Base-by-base conservation (phyloP, 2,113 vertebrate species). In the Callipepla squamata region DNA sequence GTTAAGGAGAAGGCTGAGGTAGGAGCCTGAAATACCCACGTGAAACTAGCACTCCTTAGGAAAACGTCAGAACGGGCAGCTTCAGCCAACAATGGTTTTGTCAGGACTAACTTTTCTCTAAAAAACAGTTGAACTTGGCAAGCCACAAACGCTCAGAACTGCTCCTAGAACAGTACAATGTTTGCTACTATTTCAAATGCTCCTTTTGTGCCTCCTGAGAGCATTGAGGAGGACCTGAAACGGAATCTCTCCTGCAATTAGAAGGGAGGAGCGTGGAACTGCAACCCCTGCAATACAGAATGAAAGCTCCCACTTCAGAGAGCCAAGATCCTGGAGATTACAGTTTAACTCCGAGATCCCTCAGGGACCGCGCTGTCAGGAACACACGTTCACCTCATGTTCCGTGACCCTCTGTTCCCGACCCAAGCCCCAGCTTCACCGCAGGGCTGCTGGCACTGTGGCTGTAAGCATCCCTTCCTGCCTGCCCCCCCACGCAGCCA, bases 1-100 rank as follows among this genome's bases (percentile, higher is more conserved):
- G 50, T 13, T 51, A 51, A 51, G 44, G 8, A 13, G 7, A 19
- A 15, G 51, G 73, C 6, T 57, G 55, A 10, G 45, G 47, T 1
- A 58, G 36, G 25, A 5, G 0, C 4, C 7, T 51, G 15, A 5
- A 1, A 3, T 9, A n/a, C 28, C 65, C 55, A n/a, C 1, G 2
- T 3, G 5, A n/a, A 55, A 48, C 22, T 19, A 7, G 8, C 8
- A 16, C 45, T 45, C n/a, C 51, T 42, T 21, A 13, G 23, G 53
- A 63, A 55, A 80, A 38, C 25, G 15, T 45, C 16, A 10, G 59
- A 22, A 26, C 3, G 26, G 21, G 66, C 70, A 81, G 38, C 57
- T n/a, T 66, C 30, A 75, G 30, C 2, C 34, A 40, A 9, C 38
- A 48, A 6, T 5, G 34, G 40, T 7, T 78, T 32, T 45, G 55